A percentile compares a stretch with the other conserved stretches of the same genome.
Evolutionary conservation across 2,888 invertebrate species (phyloP).

Genomic region (Rhingia campestris): DNA sequence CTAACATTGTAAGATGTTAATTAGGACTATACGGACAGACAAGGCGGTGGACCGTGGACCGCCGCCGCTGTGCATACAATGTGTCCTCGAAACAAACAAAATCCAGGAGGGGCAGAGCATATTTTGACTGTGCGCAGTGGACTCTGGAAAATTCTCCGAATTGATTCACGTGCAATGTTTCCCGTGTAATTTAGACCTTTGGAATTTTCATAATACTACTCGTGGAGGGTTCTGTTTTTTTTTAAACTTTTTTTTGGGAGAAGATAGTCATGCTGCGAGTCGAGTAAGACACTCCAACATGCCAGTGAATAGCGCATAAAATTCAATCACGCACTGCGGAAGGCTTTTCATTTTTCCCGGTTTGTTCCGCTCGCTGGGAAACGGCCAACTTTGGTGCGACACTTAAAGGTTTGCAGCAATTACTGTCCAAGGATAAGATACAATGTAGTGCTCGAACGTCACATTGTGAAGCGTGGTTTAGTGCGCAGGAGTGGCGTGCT

Average conservation of each 20-base stretch:
- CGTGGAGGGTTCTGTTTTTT: constrained; percentile 28
- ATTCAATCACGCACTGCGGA: constrained; percentile 40
- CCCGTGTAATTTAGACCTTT: constrained; percentile 68
- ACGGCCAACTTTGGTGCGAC: constrained; percentile 34
- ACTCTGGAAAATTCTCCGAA: constrained; percentile 57
- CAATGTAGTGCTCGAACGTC: constrained; percentile 35
- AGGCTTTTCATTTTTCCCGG: constrained; percentile 15
- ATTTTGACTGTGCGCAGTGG: constrained; percentile 21
- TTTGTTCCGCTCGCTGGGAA: constrained; percentile 1
- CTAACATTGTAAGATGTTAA: constrained; percentile 67
- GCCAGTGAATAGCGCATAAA: constrained; percentile 57
- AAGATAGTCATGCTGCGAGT: background rate
- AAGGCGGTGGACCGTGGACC: constrained; percentile 3
- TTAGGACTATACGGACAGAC: constrained; percentile 40
- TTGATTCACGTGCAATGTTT: constrained; percentile 63
- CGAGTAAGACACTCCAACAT: constrained; percentile 15
- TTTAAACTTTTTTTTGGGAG: constrained; percentile 14
- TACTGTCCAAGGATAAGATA: constrained; percentile 42
- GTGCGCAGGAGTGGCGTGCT: constrained; percentile 3
- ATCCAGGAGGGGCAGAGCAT: constrained; percentile 5
- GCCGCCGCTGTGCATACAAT: background rate
- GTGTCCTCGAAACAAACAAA: constrained; percentile 16
- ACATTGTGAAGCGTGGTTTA: constrained; percentile 16
- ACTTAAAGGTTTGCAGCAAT: constrained; percentile 48
- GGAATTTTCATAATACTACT: constrained; percentile 66